Evolutionary conservation across 2,888 invertebrate species (phyloP), one percentile per base, ranked within the genome.

Genomic region (Crematogaster levior): DNA sequence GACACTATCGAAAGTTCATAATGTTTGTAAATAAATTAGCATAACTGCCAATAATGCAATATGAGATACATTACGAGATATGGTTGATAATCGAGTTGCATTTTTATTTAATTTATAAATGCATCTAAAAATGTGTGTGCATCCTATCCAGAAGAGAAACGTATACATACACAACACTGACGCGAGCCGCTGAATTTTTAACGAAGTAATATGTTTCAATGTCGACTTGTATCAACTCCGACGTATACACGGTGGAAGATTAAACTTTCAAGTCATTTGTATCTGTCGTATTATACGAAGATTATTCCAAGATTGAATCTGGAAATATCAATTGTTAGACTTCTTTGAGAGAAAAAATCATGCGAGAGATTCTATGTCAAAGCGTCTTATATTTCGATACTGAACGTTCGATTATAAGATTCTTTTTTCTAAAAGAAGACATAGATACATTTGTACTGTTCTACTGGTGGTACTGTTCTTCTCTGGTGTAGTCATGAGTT

Each of bases 271-370:
- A 24, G n/a, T 34, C 27, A 37, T 65, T 65, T 51, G 37, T 74
- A 63, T 24, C 18, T 34, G 74, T 68, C 70, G 21, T 4, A 30
- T 46, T 24, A 24, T 40, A 53, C 21, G 18, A 68, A 65, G n/a
- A 40, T 75, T 66, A 75, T 53, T 75, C 66, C 21, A 9, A 40
- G 46, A 74, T 74, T 74, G 24, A 63, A 10, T 63, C 21, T 4
- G 15, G 27, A 68, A 43, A 30, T 66, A n/a, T 77, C 40, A 53
- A 43, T 53, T 77, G 10, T 51, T 4, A 3, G 37, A 74, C 7
- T 61, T 30, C 2, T 56, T 2, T 18, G 18, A n/a, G 6, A 18
- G 1, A 1, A 9, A 12, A 12, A 68, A 68, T 68, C 40, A 18
- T 0, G 12, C n/a, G 21, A 30, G 43, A 68, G 21, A 21, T 56